Percentiles rank a stretch among this genome's conserved stretches.
Evolutionary conservation across 2,888 invertebrate genomes (phyloP).

Genomic region (Metallyticus violacea): DNA sequence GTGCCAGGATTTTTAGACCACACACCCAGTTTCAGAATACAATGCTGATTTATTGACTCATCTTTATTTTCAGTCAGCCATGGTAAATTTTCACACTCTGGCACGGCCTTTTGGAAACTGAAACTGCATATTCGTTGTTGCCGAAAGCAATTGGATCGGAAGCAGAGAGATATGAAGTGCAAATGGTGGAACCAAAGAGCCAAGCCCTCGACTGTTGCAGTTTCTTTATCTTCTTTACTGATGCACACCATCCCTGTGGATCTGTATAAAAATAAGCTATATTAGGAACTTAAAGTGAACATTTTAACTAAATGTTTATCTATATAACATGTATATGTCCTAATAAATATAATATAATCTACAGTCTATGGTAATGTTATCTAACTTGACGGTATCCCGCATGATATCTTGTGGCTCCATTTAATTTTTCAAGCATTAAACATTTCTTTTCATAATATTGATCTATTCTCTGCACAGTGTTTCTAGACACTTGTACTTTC

Average conservation of each 20-base stretch:
- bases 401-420: no score
- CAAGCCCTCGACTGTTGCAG: not conserved
- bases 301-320: no score
- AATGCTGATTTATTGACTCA: slow-evolving; percentile 34
- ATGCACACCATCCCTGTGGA: not conserved
- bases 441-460: no score
- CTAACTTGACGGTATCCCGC: no score
- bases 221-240: not conserved
- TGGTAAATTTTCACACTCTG: slow-evolving; percentile 30
- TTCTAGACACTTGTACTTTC: no score
- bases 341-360: no score
- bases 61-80: slow-evolving; percentile 34
- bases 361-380: no score
- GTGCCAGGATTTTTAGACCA: slow-evolving; percentile 4
- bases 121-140: not conserved
- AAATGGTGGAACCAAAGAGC: not conserved
- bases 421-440: no score
- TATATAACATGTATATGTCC: no score
- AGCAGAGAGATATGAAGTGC: not conserved
- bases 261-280: not conserved
- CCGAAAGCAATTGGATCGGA: not conserved
- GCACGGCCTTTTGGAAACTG: not conserved
- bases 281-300: no score
- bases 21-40: slow-evolving; percentile 17
- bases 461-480: no score